phyloP scores from a whole-genome alignment of 2,888 invertebrate species.

The Operophtera brumata region DNA sequence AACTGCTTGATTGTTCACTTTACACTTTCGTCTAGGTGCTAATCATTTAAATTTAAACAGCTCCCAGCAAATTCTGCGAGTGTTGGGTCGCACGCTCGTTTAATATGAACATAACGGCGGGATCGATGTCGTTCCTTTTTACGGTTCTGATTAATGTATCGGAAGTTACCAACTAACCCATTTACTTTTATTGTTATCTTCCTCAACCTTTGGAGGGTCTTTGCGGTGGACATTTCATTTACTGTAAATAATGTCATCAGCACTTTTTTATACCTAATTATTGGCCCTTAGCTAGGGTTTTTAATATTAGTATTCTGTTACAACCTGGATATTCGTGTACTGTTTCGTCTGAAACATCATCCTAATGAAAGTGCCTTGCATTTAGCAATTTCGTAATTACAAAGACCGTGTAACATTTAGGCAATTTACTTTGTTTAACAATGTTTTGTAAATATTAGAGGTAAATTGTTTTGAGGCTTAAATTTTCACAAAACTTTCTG shows the following conservation, averaged over 20 bases:
- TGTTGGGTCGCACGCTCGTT: constrained; percentile 33
- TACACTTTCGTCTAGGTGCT: constrained; percentile 51
- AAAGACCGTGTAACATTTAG: constrained; percentile 18
- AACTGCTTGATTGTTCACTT: constrained; percentile 53
- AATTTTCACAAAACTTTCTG: constrained; percentile 48
- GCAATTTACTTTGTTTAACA: constrained; percentile 17
- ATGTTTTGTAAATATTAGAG: constrained; percentile 23
- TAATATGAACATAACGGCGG: constrained; percentile 33
- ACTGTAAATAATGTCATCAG: constrained; percentile 29
- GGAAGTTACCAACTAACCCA: constrained; percentile 38
- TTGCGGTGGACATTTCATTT: constrained; percentile 31
- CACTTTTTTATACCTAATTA: constrained; percentile 16
- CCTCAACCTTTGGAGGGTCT: constrained; percentile 29
- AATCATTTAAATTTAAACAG: constrained; percentile 56
- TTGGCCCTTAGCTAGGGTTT: neutral
- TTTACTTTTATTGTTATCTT: constrained; percentile 37
- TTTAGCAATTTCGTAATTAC: constrained; percentile 19
- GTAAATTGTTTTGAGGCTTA: constrained; percentile 33
- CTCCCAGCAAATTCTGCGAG: constrained; percentile 30
- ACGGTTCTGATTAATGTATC: constrained; percentile 38
- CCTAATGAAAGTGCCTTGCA: constrained; percentile 10
- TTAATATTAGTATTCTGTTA: neutral
- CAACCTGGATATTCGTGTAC: neutral
- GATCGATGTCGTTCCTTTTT: constrained; percentile 39
- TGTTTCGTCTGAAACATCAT: constrained; percentile 2